phyloP scores from a whole-genome alignment of 1,140 invertebrate species.

The Heterodera schachtii region DNA sequence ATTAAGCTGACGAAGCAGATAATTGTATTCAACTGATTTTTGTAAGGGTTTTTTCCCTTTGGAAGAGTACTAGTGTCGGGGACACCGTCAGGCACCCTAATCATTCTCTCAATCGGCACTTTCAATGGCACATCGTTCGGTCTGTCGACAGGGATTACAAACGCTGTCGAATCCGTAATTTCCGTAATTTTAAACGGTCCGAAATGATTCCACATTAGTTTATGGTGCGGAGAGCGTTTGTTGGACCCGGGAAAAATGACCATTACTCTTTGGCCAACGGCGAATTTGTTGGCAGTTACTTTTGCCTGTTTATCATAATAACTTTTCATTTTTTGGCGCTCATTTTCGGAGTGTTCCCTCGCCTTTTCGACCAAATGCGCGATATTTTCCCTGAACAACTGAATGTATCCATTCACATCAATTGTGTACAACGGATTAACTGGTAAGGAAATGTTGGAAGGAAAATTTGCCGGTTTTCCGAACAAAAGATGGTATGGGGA shows the following conservation, averaged over 20 bases:
- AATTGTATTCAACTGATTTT: constrained; percentile 3
- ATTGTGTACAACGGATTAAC: constrained; percentile 16
- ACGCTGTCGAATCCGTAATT: neutral
- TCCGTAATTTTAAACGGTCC: neutral
- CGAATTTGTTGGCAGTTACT: neutral
- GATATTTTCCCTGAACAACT: constrained; percentile 1
- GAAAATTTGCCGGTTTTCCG: too few relatives aligned
- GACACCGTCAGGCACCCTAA: neutral
- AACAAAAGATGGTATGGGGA: too few relatives aligned
- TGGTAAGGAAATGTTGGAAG: neutral
- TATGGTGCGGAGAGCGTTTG: neutral
- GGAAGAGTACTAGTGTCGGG: neutral
- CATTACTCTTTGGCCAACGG: neutral
- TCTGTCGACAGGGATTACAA: neutral
- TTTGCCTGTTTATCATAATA: constrained; percentile 1
- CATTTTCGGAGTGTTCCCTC: neutral
- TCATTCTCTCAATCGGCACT: neutral
- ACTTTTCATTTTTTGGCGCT: neutral
- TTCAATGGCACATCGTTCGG: neutral
- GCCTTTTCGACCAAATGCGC: neutral
- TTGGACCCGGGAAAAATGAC: neutral
- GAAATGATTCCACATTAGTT: neutral
- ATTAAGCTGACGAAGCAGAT: too few relatives aligned
- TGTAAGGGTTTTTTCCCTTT: constrained; percentile 1
- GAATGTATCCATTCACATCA: constrained; percentile 4